Base-by-base conservation (phyloP, 1,140 invertebrate genomes). In the Probaryconus sp. region DNA sequence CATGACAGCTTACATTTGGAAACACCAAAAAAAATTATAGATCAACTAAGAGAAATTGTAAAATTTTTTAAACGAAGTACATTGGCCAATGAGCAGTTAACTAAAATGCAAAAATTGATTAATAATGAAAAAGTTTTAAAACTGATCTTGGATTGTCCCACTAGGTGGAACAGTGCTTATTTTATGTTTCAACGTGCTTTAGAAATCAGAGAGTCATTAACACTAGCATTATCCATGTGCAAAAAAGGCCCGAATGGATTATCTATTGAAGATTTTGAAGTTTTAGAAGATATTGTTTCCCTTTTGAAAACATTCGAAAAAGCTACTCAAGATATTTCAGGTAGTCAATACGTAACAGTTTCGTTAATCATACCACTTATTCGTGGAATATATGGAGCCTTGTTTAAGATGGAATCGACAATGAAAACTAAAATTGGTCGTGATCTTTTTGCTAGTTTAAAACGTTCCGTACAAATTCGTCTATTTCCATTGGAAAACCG, bases 171-270 rank as follows among this genome's bases (percentile, higher is more conserved):
- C 47, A 82, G 78, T 9, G 80, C 73, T 14, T 85, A 53, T 68
- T 76, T 81, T 37, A 85, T 84, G 83, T n/a, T 83, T 5, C 7
- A 82, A 45, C 58, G 82, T 53, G 83, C 83, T 75, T 5, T 82
- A 5, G 53, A 18, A 31, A 43, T 43, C 2, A 7, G 11, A 1
- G 38, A 56, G 2, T 21, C 37, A 68, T 17, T 53, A 3, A 24
- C 7, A 31, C 4, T 43, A 6, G 38, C 53, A 5, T 3, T 56
- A 20, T 18, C 26, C 4, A 11, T 43, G 16, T 43, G 53, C 13
- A 42, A 31, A 18, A 24, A 5, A 48, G 1, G 10, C 1, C 16
- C 26, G 17, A 13, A 31, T 18, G 2, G n/a, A 1, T 18, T 48
- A 3, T 0, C 11, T 30, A 5, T 13, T 0, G 51, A 56, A 30